Evolutionary conservation across 1,140 invertebrate species (phyloP).

Genomic region (Nomia melanderi): DNA sequence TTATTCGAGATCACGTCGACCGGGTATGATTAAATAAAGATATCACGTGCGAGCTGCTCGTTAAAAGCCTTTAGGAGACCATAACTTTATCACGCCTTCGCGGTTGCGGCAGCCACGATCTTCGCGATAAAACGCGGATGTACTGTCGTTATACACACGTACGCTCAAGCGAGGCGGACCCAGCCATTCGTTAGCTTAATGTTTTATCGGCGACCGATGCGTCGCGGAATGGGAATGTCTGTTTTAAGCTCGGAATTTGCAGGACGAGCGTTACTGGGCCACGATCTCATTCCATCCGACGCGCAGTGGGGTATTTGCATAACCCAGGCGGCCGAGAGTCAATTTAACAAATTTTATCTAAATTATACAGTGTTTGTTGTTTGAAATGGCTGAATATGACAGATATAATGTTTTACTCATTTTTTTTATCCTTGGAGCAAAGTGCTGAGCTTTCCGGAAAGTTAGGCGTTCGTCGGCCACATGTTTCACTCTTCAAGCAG

Average conservation of each 20-base stretch:
- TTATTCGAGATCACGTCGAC: constrained; percentile 53
- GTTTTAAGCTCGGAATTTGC: background rate
- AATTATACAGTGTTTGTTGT: too few relatives aligned
- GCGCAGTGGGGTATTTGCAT: too few relatives aligned
- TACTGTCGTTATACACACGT: constrained; percentile 24
- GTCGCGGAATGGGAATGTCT: constrained; percentile 5
- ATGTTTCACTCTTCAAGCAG: too few relatives aligned
- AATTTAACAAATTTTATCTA: too few relatives aligned
- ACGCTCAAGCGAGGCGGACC: background rate
- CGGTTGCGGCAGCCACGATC: constrained; percentile 9
- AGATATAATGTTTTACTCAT: too few relatives aligned
- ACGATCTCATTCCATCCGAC: too few relatives aligned
- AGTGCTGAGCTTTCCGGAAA: too few relatives aligned
- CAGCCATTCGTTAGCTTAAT: constrained; percentile 33
- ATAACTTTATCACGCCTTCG: constrained; percentile 53
- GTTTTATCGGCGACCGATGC: constrained; percentile 28
- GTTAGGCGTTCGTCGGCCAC: too few relatives aligned
- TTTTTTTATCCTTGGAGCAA: too few relatives aligned
- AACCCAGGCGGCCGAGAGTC: too few relatives aligned
- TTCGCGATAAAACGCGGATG: constrained; percentile 42
- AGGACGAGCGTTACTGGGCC: too few relatives aligned
- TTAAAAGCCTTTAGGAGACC: constrained; percentile 57
- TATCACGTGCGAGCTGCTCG: constrained; percentile 55
- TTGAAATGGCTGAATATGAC: too few relatives aligned
- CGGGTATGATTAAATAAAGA: constrained; percentile 60